These are phyloP conservation scores for Leptinotarsa tumamoca DNA, from an alignment of 2,888 invertebrate species.

Conservation along the genomic window DNA sequence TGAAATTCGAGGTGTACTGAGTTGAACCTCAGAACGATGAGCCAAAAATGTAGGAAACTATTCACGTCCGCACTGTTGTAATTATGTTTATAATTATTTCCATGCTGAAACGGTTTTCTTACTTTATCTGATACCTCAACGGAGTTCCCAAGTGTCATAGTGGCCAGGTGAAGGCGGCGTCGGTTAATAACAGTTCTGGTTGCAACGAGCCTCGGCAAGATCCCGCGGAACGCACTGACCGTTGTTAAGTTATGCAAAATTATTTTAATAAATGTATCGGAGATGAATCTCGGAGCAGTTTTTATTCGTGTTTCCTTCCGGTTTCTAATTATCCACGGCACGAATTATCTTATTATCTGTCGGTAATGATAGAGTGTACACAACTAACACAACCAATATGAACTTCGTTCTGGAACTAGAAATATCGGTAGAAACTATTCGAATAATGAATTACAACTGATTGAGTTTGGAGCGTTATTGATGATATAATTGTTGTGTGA, in stretches of 20 bases:
- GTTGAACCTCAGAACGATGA: too few species aligned
- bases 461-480: too few species aligned
- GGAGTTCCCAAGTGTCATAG: conserved; percentile 32
- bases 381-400: conserved; percentile 44
- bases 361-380: conserved; percentile 48
- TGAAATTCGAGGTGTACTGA: too few species aligned
- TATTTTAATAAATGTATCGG: conserved; percentile 68
- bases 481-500: neutral
- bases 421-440: neutral
- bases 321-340: conserved; percentile 66
- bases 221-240: conserved; percentile 57
- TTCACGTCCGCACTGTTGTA: neutral
- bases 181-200: conserved; percentile 37
- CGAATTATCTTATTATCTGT: conserved; percentile 63
- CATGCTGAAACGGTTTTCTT: too few species aligned
- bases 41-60: too few species aligned
- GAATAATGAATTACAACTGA: neutral
- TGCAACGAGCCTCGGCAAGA: conserved; percentile 39
- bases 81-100: neutral
- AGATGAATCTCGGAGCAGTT: conserved; percentile 67
- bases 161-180: conserved; percentile 40
- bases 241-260: conserved; percentile 66
- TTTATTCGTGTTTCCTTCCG: conserved; percentile 68
- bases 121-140: neutral
- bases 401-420: conserved; percentile 23